Percentiles rank a stretch among this genome's conserved stretches.
phyloP scores from a whole-genome alignment of 2,797 vertebrate genomes.

The Siniperca undulata region DNA sequence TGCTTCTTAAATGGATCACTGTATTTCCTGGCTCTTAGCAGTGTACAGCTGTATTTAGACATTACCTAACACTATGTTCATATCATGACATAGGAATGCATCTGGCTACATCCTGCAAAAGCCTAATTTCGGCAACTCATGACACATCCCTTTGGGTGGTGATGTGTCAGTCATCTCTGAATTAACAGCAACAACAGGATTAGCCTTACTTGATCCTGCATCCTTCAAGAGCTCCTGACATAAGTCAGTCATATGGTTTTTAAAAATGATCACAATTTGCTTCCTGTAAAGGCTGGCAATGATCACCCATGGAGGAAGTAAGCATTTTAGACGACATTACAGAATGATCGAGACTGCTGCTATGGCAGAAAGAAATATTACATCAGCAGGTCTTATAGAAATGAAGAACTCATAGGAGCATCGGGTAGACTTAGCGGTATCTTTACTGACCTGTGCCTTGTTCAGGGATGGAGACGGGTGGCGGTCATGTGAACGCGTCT shows the following conservation, averaged over 20 bases:
- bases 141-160: conserved; percentile 30
- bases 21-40: neutral
- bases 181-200: conserved; percentile 14
- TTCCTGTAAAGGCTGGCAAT: conserved; percentile 33
- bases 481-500: conserved; percentile 58
- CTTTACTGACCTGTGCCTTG: conserved; percentile 71
- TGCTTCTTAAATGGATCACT: neutral
- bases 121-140: conserved; percentile 12
- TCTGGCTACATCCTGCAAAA: conserved; percentile 20
- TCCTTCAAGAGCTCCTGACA: neutral
- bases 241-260: neutral
- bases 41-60: neutral
- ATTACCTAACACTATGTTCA: neutral
- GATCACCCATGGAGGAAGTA: conserved; percentile 41
- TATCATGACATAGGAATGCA: conserved; percentile 17
- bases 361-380: neutral
- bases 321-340: conserved; percentile 54
- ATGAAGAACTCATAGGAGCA: neutral
- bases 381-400: conserved; percentile 23
- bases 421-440: neutral
- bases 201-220: conserved; percentile 19
- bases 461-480: conserved; percentile 50
- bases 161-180: conserved; percentile 27
- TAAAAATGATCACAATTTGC: conserved; percentile 1
- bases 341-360: conserved; percentile 53